Percentiles rank a stretch among this genome's conserved stretches.
phyloP scores from a whole-genome alignment of 2,888 invertebrate genomes.

The Dione juno region DNA sequence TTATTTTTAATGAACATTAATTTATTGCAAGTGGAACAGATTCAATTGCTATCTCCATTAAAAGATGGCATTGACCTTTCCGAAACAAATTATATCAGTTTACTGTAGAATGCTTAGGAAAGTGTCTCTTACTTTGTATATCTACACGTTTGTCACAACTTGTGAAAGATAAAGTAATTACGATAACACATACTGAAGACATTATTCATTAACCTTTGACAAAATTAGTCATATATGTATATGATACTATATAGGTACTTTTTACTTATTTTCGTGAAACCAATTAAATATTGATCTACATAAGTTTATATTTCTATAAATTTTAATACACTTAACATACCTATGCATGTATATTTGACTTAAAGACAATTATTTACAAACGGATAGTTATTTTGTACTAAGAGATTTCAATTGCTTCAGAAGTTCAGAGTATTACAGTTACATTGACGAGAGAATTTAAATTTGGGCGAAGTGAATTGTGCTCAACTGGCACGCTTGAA shows the following conservation, averaged over 20 bases:
- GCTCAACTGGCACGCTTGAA: too few species aligned
- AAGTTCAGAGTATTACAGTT: too few species aligned
- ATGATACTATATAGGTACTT: neutral
- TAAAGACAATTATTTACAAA: neutral
- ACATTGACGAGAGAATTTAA: too few species aligned
- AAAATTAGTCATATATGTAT: neutral
- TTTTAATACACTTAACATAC: too few species aligned
- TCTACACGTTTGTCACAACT: neutral
- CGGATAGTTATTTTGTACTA: too few species aligned
- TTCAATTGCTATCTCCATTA: constrained; percentile 80
- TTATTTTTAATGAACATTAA: constrained; percentile 75
- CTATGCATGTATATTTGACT: neutral
- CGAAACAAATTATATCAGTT: constrained; percentile 64
- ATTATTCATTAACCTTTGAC: constrained; percentile 11
- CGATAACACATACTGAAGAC: neutral
- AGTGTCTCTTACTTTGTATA: neutral
- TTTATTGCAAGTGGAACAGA: constrained; percentile 82
- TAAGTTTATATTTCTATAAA: neutral
- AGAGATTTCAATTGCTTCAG: too few species aligned
- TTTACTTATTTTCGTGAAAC: neutral
- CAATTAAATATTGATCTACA: neutral
- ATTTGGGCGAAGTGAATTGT: too few species aligned
- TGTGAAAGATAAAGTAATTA: neutral
- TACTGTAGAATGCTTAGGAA: constrained; percentile 15
- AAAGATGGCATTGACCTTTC: constrained; percentile 76